Evolutionary conservation across 2,888 invertebrate species (phyloP).

Genomic region (Cerceris rybyensis): DNA sequence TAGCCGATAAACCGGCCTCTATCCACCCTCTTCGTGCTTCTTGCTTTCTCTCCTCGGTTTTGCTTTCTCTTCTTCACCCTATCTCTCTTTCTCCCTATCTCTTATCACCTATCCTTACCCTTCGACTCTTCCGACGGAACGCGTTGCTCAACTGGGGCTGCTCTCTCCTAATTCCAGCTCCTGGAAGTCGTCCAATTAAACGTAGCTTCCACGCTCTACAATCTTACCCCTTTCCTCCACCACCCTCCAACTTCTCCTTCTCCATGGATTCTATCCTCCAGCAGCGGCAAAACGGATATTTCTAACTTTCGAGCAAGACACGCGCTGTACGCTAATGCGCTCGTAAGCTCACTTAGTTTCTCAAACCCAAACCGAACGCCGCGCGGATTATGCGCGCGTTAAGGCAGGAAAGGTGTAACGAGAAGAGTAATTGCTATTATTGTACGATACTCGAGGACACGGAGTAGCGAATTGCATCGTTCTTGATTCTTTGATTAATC

Average conservation of each 20-base stretch:
- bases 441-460: not conserved
- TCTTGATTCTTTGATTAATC: not conserved
- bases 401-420: conserved; percentile 1
- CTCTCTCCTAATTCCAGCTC: conserved; percentile 61
- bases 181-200: conserved; percentile 74
- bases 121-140: conserved; percentile 44
- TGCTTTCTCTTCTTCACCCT: not conserved
- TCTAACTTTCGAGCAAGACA: conserved; percentile 66
- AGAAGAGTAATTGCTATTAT: conserved; percentile 8
- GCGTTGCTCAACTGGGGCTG: conserved; percentile 43
- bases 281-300: conserved; percentile 62
- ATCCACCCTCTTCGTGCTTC: conserved; percentile 11
- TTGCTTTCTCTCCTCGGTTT: not conserved
- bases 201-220: conserved; percentile 57
- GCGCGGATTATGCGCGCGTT: conserved; percentile 38
- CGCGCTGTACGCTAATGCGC: conserved; percentile 62
- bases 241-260: not conserved
- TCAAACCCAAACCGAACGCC: conserved; percentile 32
- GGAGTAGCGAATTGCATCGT: not conserved
- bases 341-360: conserved; percentile 51
- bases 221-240: conserved; percentile 11
- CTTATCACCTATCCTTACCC: conserved; percentile 34
- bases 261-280: conserved; percentile 17
- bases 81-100: conserved; percentile 22
- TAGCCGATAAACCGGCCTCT: conserved; percentile 67